These are phyloP conservation scores for Sciurus vulgaris DNA, from an alignment of 2,797 vertebrate genomes.

Conservation along the genomic window DNA sequence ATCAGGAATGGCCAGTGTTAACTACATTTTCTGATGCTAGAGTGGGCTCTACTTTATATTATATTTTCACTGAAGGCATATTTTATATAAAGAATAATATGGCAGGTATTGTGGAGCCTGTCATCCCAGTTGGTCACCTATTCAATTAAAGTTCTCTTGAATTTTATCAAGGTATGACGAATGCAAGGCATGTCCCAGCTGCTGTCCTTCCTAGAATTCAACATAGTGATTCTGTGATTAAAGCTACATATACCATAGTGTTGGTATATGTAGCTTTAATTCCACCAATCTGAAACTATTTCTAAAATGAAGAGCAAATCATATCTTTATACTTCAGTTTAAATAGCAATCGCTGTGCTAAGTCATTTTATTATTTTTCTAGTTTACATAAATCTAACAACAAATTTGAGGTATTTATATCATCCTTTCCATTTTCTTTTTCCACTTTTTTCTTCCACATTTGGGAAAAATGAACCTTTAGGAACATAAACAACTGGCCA, in stretches of 20 bases:
- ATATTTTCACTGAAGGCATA: background rate
- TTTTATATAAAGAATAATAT: background rate
- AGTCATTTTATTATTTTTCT: background rate
- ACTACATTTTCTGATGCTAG: background rate
- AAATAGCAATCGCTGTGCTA: background rate
- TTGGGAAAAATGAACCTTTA: background rate
- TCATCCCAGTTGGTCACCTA: background rate
- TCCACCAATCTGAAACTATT: background rate
- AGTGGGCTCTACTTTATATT: background rate
- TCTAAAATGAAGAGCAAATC: background rate
- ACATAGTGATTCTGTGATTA: background rate
- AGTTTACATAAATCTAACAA: slow-evolving; percentile 18
- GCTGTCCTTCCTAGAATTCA: background rate
- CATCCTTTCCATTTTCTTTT: background rate
- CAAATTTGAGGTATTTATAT: background rate
- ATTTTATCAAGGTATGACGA: too few relatives aligned
- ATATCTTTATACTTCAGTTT: background rate
- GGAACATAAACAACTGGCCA: background rate
- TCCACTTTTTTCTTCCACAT: background rate
- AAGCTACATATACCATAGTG: too few relatives aligned
- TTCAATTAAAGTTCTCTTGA: background rate
- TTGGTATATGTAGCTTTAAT: background rate
- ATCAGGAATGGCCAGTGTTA: background rate
- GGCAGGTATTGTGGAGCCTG: background rate
- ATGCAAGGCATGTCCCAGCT: background rate